Base-by-base conservation (phyloP, 2,113 vertebrate species). In the Probosciger aterrimus region DNA sequence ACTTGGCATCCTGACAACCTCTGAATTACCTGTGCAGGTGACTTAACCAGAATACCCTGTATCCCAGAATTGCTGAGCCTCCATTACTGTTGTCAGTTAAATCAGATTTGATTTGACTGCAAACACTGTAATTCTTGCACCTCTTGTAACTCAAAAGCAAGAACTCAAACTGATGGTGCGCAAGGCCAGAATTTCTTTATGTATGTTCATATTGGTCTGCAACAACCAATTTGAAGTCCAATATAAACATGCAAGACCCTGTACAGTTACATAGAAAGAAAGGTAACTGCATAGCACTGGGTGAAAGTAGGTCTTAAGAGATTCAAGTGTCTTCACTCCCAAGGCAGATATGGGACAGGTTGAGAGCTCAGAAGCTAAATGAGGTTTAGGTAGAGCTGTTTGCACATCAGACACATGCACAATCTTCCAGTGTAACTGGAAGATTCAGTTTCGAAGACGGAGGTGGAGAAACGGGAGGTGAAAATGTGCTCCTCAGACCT, bases 11-110 rank as follows among this genome's bases (percentile, higher is more conserved):
- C 14, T 9, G 59, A 85, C 75, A 92, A 43, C 41, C 28, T 86
- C 47, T 63, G 62, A 95, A 88, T 92, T 91, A 84, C 53, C 73
- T 41, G 3, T 75, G 83, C 53, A 92, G 86, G 92, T 96, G 93
- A 89, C 59, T 94, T 93, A 81, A 68, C 23, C 44, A 80, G 87
- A 93, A 69, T 76, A 87, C 84, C 33, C 33, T 65, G 81, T 55
- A 71, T 91, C 15, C 73, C 63, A 87, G 94, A 94, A 75, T 14
- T 82, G 78, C 53, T 77, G 75, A 87, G 43, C 33, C 49, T 96
- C 52, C 46, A 46, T 88, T 90, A 88, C 49, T 19, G 44, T 50
- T 82, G 44, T 62, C 71, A 81, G 30, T 73, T 88, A 78, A 80
- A 57, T 91, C 44, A 63, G 27, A 35, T 91, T 88, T 71, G 15